These are phyloP conservation scores for Emmelina monodactyla DNA, from an alignment of 2,888 invertebrate species.

Conservation along the genomic window DNA sequence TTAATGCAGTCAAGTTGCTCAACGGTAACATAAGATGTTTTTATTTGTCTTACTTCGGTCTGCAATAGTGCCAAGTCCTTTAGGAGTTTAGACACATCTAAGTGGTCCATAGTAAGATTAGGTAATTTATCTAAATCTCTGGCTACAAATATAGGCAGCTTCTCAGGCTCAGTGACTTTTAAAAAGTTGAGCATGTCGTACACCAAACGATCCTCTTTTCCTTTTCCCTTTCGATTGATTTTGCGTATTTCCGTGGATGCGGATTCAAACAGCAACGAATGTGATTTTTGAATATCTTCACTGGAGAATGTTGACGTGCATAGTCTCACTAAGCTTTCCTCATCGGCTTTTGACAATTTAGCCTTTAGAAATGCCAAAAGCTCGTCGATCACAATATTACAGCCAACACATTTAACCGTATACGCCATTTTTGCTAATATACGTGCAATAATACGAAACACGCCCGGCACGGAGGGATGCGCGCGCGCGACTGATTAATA, in stretches of 20 bases:
- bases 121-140: constrained; percentile 8
- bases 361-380: too few relatives aligned
- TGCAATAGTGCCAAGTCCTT: constrained; percentile 4
- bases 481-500: too few relatives aligned
- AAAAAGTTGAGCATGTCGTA: constrained; percentile 13
- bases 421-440: too few relatives aligned
- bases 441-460: too few relatives aligned
- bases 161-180: constrained; percentile 8
- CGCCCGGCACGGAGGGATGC: too few relatives aligned
- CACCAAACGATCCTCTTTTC: constrained; percentile 13
- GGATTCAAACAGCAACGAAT: constrained; percentile 13
- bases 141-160: constrained; percentile 8
- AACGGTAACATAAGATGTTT: constrained; percentile 2
- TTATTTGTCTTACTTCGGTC: constrained; percentile 2
- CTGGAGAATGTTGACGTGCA: constrained; percentile 10
- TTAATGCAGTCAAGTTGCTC: constrained; percentile 2
- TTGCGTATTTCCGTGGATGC: constrained; percentile 12
- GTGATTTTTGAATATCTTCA: constrained; percentile 13
- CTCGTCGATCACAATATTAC: too few relatives aligned
- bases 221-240: constrained; percentile 10
- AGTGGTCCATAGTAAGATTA: constrained; percentile 8
- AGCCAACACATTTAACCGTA: too few relatives aligned
- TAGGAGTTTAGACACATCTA: constrained; percentile 7
- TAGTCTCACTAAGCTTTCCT: constrained; percentile 10
- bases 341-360: constrained; percentile 9